Conservation (phyloP, 2,797 vertebrate species). For the Gallinago nigripennis region DNA sequence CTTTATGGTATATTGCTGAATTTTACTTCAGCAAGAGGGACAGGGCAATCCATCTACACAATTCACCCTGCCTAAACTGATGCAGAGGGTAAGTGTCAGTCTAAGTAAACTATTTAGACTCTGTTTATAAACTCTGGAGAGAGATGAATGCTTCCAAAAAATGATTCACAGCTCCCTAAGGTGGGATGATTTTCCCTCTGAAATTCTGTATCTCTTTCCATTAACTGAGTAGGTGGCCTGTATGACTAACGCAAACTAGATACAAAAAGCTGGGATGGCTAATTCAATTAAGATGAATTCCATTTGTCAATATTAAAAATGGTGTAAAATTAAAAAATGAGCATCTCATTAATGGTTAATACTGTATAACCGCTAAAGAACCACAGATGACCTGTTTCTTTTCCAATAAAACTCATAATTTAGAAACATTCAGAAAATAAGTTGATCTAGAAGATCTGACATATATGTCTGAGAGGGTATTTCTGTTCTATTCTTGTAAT, state of each 20-base stretch:
- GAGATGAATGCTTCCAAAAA: not conserved
- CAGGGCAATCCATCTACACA: not conserved
- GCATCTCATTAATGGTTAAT: not conserved
- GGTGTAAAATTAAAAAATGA: not conserved
- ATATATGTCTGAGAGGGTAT: not conserved
- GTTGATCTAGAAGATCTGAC: not conserved
- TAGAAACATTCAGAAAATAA: not conserved
- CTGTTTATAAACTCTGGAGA: not conserved
- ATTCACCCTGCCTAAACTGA: not conserved
- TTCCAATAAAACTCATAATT: not conserved
- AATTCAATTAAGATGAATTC: not conserved
- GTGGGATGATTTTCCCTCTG: not conserved
- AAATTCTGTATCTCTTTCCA: not conserved
- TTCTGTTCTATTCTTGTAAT: not conserved
- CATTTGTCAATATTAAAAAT: not conserved
- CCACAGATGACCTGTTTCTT: not conserved
- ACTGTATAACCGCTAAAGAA: not conserved
- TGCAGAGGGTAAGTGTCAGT: not conserved
- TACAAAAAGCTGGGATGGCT: not conserved
- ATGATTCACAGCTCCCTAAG: not conserved
- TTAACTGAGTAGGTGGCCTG: not conserved
- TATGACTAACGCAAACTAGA: not conserved
- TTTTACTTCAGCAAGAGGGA: not conserved
- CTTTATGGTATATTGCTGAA: not conserved
- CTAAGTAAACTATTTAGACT: not conserved